A percentile compares a stretch with the other conserved stretches of the same genome.
phyloP scores from a whole-genome alignment of 2,888 invertebrate genomes.

The Amiota minor region DNA sequence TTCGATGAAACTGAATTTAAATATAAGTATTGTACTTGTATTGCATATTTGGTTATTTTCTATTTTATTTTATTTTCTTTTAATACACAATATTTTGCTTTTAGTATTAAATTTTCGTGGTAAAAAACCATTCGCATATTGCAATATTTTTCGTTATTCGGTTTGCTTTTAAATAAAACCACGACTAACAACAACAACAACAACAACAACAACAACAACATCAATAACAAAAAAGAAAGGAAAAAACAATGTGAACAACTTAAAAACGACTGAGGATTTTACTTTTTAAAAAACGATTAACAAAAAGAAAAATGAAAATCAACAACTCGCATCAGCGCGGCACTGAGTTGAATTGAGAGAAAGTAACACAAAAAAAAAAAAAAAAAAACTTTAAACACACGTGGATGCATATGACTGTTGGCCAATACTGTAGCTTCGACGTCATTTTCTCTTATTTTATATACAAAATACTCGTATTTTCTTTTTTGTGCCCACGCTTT shows the following conservation, averaged over 20 bases:
- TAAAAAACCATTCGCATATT: conserved; percentile 1
- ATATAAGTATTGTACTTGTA: too few relatives aligned
- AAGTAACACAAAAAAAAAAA: conserved; percentile 1
- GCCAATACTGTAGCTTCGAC: neutral
- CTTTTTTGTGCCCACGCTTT: neutral
- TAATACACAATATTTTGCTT: neutral
- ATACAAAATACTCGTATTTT: neutral
- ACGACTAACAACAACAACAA: neutral
- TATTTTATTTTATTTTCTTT: conserved; percentile 1
- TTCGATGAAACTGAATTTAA: too few relatives aligned
- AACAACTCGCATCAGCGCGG: too few relatives aligned
- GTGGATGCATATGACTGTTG: neutral
- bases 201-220: neutral
- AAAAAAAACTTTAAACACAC: neutral
- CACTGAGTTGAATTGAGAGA: neutral
- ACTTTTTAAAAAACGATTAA: neutral
- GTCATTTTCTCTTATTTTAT: neutral
- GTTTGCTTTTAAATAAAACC: too few relatives aligned
- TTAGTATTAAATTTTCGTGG: neutral
- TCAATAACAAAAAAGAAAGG: neutral
- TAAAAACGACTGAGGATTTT: neutral
- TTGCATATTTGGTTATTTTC: too few relatives aligned
- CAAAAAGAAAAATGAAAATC: neutral
- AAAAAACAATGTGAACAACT: neutral
- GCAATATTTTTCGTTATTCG: conserved; percentile 12